Percentiles rank a stretch among this genome's conserved stretches.
These are phyloP conservation scores for Drosophila elegans DNA, from an alignment of 1,140 invertebrate genomes.

Conservation along the genomic window DNA sequence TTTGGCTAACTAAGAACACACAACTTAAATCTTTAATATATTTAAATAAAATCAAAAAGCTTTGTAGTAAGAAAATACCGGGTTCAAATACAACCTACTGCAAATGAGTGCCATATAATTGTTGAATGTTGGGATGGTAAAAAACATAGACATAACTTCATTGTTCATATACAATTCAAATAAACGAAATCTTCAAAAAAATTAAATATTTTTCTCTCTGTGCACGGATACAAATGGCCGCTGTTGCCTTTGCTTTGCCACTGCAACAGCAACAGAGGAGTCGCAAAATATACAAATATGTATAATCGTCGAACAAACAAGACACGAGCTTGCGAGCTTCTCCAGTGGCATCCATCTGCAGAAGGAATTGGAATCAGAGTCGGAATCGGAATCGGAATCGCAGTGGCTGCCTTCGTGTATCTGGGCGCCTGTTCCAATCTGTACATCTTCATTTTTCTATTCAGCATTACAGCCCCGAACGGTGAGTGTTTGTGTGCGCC, in stretches of 20 bases:
- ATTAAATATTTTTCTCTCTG: background rate
- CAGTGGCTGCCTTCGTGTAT: constrained; percentile 17
- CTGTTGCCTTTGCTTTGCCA: background rate
- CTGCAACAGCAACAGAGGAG: constrained; percentile 22
- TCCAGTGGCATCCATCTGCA: constrained; percentile 64
- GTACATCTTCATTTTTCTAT: constrained; percentile 83
- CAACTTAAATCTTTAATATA: too few species aligned
- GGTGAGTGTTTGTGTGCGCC: constrained; percentile 17
- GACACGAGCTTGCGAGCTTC: constrained; percentile 43
- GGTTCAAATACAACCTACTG: too few species aligned
- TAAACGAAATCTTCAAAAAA: too few species aligned
- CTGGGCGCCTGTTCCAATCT: constrained; percentile 75
- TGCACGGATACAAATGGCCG: background rate
- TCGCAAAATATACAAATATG: constrained; percentile 46
- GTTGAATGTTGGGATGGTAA: too few species aligned
- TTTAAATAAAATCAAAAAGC: too few species aligned
- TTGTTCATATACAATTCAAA: too few species aligned
- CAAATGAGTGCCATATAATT: too few species aligned
- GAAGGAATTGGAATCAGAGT: constrained; percentile 25
- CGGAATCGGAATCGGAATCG: constrained; percentile 5
- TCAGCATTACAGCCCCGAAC: constrained; percentile 33
- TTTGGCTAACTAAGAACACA: too few species aligned
- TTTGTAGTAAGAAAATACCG: too few species aligned
- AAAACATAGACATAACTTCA: too few species aligned
- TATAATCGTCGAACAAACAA: constrained; percentile 47